Evolutionary conservation across 2,797 vertebrate species (phyloP), one percentile per base, ranked within the genome.

Genomic region (Syngnathus rostellatus): DNA sequence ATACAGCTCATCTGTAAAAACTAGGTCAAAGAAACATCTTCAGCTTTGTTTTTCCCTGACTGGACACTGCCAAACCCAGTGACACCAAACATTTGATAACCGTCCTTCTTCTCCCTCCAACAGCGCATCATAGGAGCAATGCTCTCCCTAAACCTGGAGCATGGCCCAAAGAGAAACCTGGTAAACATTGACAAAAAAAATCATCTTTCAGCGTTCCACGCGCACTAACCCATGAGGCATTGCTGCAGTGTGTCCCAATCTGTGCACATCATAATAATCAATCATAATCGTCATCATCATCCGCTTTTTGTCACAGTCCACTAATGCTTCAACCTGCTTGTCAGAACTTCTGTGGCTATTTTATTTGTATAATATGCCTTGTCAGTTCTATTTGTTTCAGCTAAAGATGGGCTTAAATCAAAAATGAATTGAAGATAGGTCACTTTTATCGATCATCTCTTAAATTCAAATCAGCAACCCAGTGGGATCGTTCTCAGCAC

Each of bases 171-270:
- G 82, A 85, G 54, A 79, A 82, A 72, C 31, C 73, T 68, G 90
- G 89, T 92, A 90, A 90, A 82, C 77, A 86, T 71, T 77, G 79
- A 76, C 59, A 66, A 67, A 81, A 62, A 81, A 72, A 64, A 76
- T 54, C 57, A 64, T 62, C 63, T 78, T 66, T 80, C 67, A 79
- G 77, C 58, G 64, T 78, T 74, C 58, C 76, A 79, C 63, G 39
- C 57, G 54, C 77, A 83, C 86, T 87, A 85, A 88, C 77, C 62
- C 57, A 65, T 58, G 67, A 78, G 66, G 67, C 77, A 63, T 58
- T 77, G 69, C 74, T 17, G 9, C 60, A 62, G 41, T 62, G 64
- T 79, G 67, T 81, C 70, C 66, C 6, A 48, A 2, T 48, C 16
- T n/a, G 17, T 78, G 59, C 61, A 66, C 58, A 72, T 53, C 71